phyloP scores from a whole-genome alignment of 2,797 vertebrate genomes.

The Muraenolepis orangiensis region DNA sequence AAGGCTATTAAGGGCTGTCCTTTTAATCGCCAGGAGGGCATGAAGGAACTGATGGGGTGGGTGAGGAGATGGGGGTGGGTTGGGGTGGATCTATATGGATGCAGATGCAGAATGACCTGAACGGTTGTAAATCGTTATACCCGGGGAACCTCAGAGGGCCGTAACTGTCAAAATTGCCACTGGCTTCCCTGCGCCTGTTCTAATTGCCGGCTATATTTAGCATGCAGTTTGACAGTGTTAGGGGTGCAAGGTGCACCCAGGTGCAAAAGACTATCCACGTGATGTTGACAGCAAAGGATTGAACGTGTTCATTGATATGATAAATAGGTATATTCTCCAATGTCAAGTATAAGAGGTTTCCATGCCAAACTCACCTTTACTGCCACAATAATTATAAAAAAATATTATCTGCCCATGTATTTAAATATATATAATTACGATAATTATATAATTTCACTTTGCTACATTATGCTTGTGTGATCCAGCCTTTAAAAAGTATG shows the following conservation, averaged over 20 bases:
- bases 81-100: too few relatives aligned
- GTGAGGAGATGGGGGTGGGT: too few relatives aligned
- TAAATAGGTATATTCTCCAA: neutral
- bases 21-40: neutral
- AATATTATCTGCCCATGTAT: too few relatives aligned
- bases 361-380: neutral
- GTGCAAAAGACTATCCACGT: neutral
- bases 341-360: neutral
- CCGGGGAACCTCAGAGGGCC: neutral
- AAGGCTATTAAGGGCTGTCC: neutral
- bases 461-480: neutral
- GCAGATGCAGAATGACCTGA: too few relatives aligned
- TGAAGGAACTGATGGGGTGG: neutral
- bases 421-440: neutral
- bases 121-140: neutral
- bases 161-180: neutral
- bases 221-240: neutral
- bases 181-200: neutral
- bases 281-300: neutral
- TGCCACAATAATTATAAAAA: too few relatives aligned
- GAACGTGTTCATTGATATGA: neutral
- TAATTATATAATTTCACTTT: neutral
- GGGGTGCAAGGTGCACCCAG: neutral
- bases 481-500: neutral
- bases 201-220: neutral